Evolutionary conservation across 2,888 invertebrate genomes (phyloP).

Genomic region (Platerodrilus igneus): DNA sequence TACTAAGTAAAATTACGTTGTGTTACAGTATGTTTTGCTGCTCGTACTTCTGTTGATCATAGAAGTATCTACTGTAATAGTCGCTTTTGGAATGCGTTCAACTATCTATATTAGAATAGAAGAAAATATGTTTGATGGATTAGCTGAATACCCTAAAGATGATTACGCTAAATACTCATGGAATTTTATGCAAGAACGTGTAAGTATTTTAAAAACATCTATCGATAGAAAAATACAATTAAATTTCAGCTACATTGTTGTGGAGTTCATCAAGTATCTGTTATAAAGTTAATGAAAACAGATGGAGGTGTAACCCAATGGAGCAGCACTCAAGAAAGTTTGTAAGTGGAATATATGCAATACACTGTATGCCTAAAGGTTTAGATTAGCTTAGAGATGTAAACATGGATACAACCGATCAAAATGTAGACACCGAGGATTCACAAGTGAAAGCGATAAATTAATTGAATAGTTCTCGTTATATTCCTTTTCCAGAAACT

Average conservation of each 20-base stretch:
- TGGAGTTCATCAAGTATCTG: slow-evolving; percentile 43
- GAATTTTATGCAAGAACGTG: slow-evolving; percentile 56
- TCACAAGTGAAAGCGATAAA: too few species aligned
- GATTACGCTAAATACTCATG: slow-evolving; percentile 49
- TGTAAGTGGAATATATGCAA: too few species aligned
- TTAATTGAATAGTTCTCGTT: too few species aligned
- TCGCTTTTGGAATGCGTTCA: slow-evolving; percentile 51
- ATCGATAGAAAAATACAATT: background rate
- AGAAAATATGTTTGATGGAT: slow-evolving; percentile 49
- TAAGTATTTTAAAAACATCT: slow-evolving; percentile 38
- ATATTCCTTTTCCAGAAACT: too few species aligned
- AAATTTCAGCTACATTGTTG: slow-evolving; percentile 49
- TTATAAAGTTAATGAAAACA: too few species aligned
- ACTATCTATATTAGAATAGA: slow-evolving; percentile 46
- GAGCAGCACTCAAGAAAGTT: too few species aligned
- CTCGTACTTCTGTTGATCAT: slow-evolving; percentile 54
- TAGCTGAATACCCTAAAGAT: slow-evolving; percentile 45
- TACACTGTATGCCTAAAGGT: too few species aligned
- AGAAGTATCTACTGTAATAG: slow-evolving; percentile 57
- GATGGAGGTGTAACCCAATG: too few species aligned
- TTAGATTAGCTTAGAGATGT: too few species aligned
- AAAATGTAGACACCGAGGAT: too few species aligned
- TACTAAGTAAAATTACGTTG: too few species aligned
- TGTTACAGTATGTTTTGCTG: slow-evolving; percentile 54
- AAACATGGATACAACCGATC: too few species aligned